These are phyloP conservation scores for Synergus gifuensis DNA, from an alignment of 2,888 invertebrate species.

Conservation along the genomic window DNA sequence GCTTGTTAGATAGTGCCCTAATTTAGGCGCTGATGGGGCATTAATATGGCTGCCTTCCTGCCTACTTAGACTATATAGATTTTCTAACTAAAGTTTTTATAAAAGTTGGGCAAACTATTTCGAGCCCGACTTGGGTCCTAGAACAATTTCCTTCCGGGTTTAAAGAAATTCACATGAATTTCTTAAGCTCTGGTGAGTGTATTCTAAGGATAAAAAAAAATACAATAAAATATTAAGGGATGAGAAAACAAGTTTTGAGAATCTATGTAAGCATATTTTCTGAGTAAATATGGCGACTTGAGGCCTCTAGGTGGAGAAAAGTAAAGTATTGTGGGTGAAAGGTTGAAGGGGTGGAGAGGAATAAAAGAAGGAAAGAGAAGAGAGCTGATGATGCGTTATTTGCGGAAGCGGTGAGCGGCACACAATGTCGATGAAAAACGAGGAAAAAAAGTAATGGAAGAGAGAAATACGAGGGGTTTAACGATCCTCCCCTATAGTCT, in stretches of 20 bases:
- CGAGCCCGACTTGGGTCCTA: too few species aligned
- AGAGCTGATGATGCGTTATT: slow-evolving; percentile 39
- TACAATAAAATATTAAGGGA: neutral
- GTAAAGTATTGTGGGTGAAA: slow-evolving; percentile 13
- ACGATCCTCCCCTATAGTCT: slow-evolving; percentile 8
- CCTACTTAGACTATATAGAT: too few species aligned
- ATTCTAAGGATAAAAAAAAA: too few species aligned
- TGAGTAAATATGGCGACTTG: slow-evolving; percentile 4
- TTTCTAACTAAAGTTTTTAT: too few species aligned
- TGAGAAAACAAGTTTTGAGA: neutral
- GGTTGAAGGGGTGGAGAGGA: slow-evolving; percentile 16
- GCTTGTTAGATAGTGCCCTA: too few species aligned
- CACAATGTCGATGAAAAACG: slow-evolving; percentile 33
- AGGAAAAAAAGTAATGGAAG: slow-evolving; percentile 18
- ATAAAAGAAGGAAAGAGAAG: slow-evolving; percentile 14
- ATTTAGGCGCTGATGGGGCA: too few species aligned
- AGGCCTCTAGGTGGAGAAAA: neutral
- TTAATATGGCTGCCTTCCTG: too few species aligned
- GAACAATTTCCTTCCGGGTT: too few species aligned
- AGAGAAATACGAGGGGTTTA: slow-evolving; percentile 22
- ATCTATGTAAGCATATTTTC: neutral
- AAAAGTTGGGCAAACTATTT: too few species aligned
- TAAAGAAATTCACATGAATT: too few species aligned
- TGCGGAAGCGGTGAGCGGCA: slow-evolving; percentile 14
- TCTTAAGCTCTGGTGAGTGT: too few species aligned